Evolutionary conservation across 1,140 invertebrate species (phyloP).

Genomic region (Agrilus planipennis): DNA sequence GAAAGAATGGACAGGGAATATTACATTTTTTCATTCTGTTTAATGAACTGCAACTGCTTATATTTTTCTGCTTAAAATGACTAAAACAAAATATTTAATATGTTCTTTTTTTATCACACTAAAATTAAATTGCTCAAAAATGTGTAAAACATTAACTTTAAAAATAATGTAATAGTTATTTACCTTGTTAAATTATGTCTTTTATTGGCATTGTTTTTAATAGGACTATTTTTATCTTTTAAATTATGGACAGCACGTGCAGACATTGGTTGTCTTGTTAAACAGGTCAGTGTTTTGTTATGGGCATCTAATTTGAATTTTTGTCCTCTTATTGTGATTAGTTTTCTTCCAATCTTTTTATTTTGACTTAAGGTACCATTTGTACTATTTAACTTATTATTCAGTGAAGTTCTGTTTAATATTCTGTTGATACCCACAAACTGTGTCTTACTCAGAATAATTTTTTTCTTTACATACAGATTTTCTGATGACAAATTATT

Average conservation of each 20-base stretch:
- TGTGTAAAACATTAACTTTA: constrained; percentile 13
- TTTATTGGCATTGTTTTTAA: constrained; percentile 23
- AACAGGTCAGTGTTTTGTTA: constrained; percentile 29
- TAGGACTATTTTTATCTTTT: constrained; percentile 7
- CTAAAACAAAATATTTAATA: constrained; percentile 27
- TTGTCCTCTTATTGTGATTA: constrained; percentile 7
- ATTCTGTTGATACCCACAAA: constrained; percentile 44
- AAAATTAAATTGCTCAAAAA: constrained; percentile 11
- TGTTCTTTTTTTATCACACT: too few species aligned
- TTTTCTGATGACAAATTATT: constrained; percentile 7
- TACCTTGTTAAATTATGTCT: constrained; percentile 17
- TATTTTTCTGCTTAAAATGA: constrained; percentile 44
- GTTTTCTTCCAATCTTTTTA: constrained; percentile 32
- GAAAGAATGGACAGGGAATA: constrained; percentile 74
- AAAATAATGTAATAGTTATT: constrained; percentile 1
- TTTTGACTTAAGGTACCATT: constrained; percentile 13
- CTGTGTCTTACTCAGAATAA: constrained; percentile 11
- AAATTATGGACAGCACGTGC: not conserved
- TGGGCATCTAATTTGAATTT: constrained; percentile 19
- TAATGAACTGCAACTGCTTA: constrained; percentile 26
- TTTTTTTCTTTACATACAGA: constrained; percentile 5
- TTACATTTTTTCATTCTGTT: constrained; percentile 50
- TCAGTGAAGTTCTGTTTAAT: constrained; percentile 39
- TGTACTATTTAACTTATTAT: constrained; percentile 15
- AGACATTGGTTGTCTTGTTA: constrained; percentile 22